Percentiles rank a stretch among this genome's conserved stretches.
Evolutionary conservation across 2,888 invertebrate species (phyloP).

Genomic region (Papilio protenor): DNA sequence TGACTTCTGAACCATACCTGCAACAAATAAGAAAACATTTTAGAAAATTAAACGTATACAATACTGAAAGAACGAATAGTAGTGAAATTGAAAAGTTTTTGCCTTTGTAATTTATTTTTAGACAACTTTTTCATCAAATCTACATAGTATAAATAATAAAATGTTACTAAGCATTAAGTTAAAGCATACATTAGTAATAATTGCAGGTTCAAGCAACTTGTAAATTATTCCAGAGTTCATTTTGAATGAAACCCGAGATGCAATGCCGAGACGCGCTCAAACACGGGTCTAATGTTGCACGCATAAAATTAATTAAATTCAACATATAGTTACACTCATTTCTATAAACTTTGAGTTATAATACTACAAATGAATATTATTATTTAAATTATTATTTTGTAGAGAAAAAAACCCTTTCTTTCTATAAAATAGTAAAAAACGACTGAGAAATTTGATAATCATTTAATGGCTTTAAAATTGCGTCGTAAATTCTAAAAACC

Average conservation of each 20-base stretch:
- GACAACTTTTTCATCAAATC: no score
- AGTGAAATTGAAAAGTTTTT: neutral
- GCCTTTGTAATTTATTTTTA: no score
- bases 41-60: neutral
- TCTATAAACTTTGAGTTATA: neutral
- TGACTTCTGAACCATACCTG: slow-evolving; percentile 5
- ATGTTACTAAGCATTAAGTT: neutral
- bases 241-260: slow-evolving; percentile 1
- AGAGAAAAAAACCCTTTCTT: neutral
- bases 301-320: neutral
- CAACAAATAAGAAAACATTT: slow-evolving; percentile 6
- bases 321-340: neutral
- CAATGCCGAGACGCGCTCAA: slow-evolving; percentile 8
- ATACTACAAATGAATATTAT: no score
- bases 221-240: slow-evolving; percentile 22
- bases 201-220: slow-evolving; percentile 6
- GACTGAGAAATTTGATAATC: neutral
- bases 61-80: neutral
- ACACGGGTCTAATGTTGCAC: neutral
- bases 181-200: neutral
- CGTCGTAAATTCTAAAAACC: neutral
- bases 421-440: neutral
- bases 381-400: no score
- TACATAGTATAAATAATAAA: neutral
- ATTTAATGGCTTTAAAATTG: neutral